Evolutionary conservation across 2,888 invertebrate genomes (phyloP), one percentile per base, ranked within the genome.

Genomic region (Zygaena filipendulae): DNA sequence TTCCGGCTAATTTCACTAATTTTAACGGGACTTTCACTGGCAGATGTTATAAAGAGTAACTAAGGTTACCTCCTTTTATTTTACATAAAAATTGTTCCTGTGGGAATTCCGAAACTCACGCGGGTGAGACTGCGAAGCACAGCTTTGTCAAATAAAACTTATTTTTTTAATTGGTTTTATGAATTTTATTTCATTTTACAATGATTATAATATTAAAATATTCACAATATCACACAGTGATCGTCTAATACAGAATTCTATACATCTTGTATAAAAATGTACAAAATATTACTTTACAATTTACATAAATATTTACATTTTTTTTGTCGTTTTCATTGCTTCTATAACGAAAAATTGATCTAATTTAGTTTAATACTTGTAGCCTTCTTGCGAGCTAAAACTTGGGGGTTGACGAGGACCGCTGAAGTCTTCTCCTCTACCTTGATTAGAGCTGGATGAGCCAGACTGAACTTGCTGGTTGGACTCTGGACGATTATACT

Each of bases 321-420:
- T 29, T 38, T 29, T 41, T 46, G 40, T 33, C 37, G 39, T 36
- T 45, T 43, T n/a, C n/a, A 42, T 44, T 21, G 12, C 29, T 13
- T 23, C 21, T 36, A 35, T 33, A 19, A 19, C 37, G 47, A 44
- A 30, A 43, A 46, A 43, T 47, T 43, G 33, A 43, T 49, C 55
- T 52, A 36, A 49, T 69, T 68, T 59, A 54, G 52, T 44, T 55
- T 57, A 77, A 49, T 79, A 79, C 38, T 67, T 75, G 51, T 79
- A 79, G 27, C 79, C 79, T 45, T 74, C 74, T 36, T 74, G 60
- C 22, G 62, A 47, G 39, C 53, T 68, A 50, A 71, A 79, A 45
- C 74, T 77, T 1, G 79, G 71, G 2, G 71, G 75, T 27, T 72
- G 72, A 11, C 69, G 62, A n/a, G 75, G 66, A 19, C 61, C 69